Evolutionary conservation across 2,888 invertebrate genomes (phyloP).

Genomic region (Crematogaster levior): DNA sequence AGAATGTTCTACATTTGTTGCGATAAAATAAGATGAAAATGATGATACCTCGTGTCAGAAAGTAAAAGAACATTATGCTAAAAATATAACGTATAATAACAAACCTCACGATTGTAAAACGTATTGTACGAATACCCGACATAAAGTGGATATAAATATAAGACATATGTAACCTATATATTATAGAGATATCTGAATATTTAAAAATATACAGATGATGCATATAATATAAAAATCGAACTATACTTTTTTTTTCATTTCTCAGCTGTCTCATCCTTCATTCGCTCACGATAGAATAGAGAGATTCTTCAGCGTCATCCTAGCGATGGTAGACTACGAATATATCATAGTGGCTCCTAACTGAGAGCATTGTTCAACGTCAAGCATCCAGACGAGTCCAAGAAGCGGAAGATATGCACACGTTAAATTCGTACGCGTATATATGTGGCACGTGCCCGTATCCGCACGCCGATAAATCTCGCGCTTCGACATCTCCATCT

Average conservation of each 20-base stretch:
- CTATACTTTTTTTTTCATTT: conserved; percentile 39
- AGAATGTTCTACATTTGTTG: not conserved
- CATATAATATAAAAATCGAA: not conserved
- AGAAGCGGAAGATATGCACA: conserved; percentile 37
- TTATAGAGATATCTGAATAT: not conserved
- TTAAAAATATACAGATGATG: not conserved
- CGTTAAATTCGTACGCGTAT: not conserved
- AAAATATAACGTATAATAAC: not conserved
- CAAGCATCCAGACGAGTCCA: conserved; percentile 47
- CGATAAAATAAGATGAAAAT: not conserved
- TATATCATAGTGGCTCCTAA: conserved; percentile 54
- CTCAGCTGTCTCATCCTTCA: conserved; percentile 34
- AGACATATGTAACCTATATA: not conserved
- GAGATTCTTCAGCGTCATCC: conserved; percentile 64
- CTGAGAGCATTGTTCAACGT: conserved; percentile 69
- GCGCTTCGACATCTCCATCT: conserved; percentile 68
- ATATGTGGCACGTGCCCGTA: conserved; percentile 3
- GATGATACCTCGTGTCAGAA: not conserved
- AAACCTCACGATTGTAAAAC: not conserved
- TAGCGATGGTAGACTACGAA: conserved; percentile 60
- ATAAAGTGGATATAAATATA: too few species aligned
- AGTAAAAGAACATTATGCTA: not conserved
- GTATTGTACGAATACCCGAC: too few species aligned
- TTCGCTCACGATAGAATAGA: conserved; percentile 47
- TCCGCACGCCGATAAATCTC: conserved; percentile 62